A percentile compares a stretch with the other conserved stretches of the same genome.
Conservation (phyloP, 2,797 vertebrate genomes). For the Echeneis naucrates region DNA sequence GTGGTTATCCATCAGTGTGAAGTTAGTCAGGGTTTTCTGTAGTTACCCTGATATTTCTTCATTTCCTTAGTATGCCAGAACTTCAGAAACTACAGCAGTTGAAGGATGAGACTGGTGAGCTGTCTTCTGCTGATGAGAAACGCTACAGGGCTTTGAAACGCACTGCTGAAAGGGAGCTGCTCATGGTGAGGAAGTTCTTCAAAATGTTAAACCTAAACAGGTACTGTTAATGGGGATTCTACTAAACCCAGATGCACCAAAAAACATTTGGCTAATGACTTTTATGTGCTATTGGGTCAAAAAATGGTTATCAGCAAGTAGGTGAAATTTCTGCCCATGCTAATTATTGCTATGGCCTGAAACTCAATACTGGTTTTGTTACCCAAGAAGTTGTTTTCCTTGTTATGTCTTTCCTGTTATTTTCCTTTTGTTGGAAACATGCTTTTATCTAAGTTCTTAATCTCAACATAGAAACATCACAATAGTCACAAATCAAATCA, state of each 20-base stretch:
- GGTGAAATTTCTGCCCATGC: not conserved
- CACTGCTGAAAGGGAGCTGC: slow-evolving; percentile 95
- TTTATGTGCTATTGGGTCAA: not conserved
- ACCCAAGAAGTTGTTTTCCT: not conserved
- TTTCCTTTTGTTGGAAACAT: not conserved
- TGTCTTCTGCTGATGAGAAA: slow-evolving; percentile 97
- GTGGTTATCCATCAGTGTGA: not conserved
- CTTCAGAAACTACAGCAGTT: slow-evolving; percentile 99
- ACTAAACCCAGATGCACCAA: no score
- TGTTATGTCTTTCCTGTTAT: not conserved
- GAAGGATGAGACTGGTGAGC: slow-evolving; percentile 98
- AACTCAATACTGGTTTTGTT: not conserved
- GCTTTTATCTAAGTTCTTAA: not conserved
- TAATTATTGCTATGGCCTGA: not conserved
- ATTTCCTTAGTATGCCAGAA: slow-evolving; percentile 93
- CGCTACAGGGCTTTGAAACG: slow-evolving; percentile 96
- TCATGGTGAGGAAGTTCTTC: slow-evolving; percentile 87
- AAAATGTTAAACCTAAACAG: not conserved
- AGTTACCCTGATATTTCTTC: slow-evolving; percentile 12
- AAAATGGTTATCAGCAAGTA: not conserved
- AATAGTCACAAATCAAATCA: not conserved
- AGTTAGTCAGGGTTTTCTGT: not conserved
- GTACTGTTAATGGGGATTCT: not conserved
- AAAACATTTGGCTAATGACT: no score
- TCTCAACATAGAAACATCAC: not conserved